phyloP scores from a whole-genome alignment of 2,113 vertebrate species.

The Anguilla japonica region DNA sequence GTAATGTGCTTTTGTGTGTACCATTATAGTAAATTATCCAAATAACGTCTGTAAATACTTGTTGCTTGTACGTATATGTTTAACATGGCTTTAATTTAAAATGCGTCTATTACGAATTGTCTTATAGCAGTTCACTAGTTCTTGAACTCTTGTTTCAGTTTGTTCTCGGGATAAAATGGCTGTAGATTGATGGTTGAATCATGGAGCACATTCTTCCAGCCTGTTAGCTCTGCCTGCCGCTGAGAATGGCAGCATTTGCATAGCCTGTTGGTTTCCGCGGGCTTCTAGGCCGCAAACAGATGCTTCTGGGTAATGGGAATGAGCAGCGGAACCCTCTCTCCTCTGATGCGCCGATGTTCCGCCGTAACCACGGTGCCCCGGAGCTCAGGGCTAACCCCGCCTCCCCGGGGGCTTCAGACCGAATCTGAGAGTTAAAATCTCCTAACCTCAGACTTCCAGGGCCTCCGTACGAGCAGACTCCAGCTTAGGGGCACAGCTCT shows the following conservation, averaged over 20 bases:
- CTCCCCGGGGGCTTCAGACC: background rate
- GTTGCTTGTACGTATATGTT: background rate
- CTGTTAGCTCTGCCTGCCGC: background rate
- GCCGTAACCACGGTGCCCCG: background rate
- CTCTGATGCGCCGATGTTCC: background rate
- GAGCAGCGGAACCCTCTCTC: background rate
- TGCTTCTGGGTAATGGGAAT: conserved; percentile 24
- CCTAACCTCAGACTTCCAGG: conserved; percentile 16
- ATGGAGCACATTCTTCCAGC: conserved; percentile 2
- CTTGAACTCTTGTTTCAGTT: background rate
- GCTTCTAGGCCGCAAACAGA: conserved; percentile 24
- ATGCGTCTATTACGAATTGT: background rate
- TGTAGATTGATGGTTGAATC: conserved; percentile 10
- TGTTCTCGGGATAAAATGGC: conserved; percentile 3
- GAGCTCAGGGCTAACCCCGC: conserved; percentile 2
- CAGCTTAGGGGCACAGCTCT: background rate
- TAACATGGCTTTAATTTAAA: background rate
- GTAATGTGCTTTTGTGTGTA: background rate
- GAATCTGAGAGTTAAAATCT: background rate
- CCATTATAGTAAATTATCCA: background rate
- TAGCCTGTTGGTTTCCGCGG: background rate
- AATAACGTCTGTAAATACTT: background rate
- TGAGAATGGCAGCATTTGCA: background rate
- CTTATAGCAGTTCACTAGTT: background rate
- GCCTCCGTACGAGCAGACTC: background rate